These are phyloP conservation scores for Solen grandis DNA, from an alignment of 1,140 invertebrate species.

Conservation along the genomic window DNA sequence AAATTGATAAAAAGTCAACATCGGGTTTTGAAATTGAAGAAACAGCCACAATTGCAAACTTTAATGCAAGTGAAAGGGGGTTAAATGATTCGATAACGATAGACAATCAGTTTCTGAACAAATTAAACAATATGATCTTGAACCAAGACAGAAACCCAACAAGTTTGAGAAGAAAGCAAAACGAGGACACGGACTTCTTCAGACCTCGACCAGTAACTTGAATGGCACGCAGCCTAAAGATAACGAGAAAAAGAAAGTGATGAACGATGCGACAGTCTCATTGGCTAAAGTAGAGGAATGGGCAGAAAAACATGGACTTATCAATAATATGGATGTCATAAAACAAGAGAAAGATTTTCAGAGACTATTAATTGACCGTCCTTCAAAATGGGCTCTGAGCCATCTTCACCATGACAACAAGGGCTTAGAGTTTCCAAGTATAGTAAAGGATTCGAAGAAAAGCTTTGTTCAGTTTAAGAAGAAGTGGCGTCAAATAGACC, in stretches of 20 bases:
- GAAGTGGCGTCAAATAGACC: slow-evolving; percentile 2
- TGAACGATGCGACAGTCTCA: neutral
- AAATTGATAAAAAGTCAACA: neutral
- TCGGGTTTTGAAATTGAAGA: neutral
- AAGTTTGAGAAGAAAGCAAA: slow-evolving; percentile 26
- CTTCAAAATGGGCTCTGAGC: slow-evolving; percentile 45
- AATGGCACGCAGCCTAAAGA: no score
- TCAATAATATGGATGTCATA: neutral
- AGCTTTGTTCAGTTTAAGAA: neutral
- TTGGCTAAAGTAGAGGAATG: slow-evolving; percentile 31
- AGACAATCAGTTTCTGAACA: no score
- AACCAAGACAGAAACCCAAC: no score
- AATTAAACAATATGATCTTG: no score
- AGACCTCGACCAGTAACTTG: no score
- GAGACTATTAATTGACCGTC: slow-evolving; percentile 32
- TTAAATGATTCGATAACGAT: no score
- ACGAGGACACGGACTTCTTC: slow-evolving; percentile 6
- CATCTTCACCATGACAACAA: neutral
- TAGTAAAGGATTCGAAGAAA: neutral
- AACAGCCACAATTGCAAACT: neutral
- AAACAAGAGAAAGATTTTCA: slow-evolving; percentile 30
- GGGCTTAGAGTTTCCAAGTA: neutral
- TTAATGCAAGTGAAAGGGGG: slow-evolving; percentile 10
- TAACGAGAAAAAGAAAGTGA: no score
- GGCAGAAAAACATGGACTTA: slow-evolving; percentile 27